Base-by-base conservation (phyloP, 2,797 vertebrate genomes). In the Trachurus trachurus region DNA sequence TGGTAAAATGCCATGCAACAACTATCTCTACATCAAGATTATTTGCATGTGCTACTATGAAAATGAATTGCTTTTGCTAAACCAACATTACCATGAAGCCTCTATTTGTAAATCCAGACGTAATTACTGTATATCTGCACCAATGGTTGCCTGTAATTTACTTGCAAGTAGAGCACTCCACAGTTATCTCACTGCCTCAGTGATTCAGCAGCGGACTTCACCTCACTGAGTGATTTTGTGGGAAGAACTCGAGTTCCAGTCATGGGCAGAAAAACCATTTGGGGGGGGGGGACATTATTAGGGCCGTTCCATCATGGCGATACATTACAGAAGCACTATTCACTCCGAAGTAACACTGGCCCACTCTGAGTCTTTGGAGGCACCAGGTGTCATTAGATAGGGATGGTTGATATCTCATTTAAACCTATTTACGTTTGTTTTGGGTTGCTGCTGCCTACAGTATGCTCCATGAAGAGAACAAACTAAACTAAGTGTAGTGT, bases 211-310 rank as follows among this genome's bases (percentile, higher is more conserved):
- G 39, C 47, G 54, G 49, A 37, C 49, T 22, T 16, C 9, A 40
- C 26, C n/a, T 57, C 42, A 37, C 5, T 13, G n/a, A 69, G 15
- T 63, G n/a, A 40, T 74, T 65, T 67, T 67, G 53, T 60, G 26
- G 67, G 58, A 66, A 64, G 21, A 65, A 44, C 58, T 69, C 29
- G 7, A 62, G 59, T 26, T 78, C 60, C 61, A 37, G 31, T 78
- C 66, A 69, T 11, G 26, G 42, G 26, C 34, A 45, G 73, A 63
- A 26, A 73, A 71, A 60, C 16, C n/a, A 57, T 74, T 64, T 40
- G 21, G 58, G 58, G 11, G 49, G 26, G 26, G 26, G 49, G 26
- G 26, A 3, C 45, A 54, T 42, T 45, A 76, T 66, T 69, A 34
- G 63, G 44, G 29, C 42, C 12, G 9, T 53, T 81, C 9, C 45